A percentile compares a stretch with the other conserved stretches of the same genome.
Evolutionary conservation across 2,113 vertebrate genomes (phyloP).

Genomic region (Ammospiza caudacuta): DNA sequence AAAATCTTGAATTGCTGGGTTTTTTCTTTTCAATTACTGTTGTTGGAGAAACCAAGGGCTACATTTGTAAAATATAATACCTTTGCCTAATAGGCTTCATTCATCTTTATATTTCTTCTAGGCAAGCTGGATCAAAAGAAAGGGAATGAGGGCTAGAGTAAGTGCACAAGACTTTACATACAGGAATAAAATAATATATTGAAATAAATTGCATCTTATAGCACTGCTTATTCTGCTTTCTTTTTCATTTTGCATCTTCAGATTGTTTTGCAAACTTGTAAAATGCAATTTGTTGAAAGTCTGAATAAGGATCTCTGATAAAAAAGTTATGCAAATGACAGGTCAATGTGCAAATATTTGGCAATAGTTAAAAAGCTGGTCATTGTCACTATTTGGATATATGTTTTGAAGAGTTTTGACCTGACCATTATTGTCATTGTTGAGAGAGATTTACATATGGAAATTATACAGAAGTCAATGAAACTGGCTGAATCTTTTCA

Average conservation of each 20-base stretch:
- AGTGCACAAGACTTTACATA: neutral
- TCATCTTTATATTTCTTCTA: slow-evolving; percentile 46
- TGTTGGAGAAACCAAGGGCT: slow-evolving; percentile 46
- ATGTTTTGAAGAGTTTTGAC: neutral
- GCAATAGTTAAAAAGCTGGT: neutral
- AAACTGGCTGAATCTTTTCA: neutral
- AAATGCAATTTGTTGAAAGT: slow-evolving; percentile 4
- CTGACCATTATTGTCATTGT: neutral
- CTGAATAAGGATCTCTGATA: neutral
- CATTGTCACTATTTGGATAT: neutral
- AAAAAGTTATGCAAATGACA: neutral
- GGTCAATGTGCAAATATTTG: neutral
- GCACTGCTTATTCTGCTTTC: neutral
- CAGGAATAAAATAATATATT: slow-evolving; percentile 12
- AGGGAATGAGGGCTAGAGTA: neutral
- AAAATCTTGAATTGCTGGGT: neutral
- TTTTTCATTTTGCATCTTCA: neutral
- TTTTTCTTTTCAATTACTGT: neutral
- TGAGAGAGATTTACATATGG: neutral
- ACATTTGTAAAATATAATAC: slow-evolving; percentile 24
- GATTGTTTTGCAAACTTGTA: neutral
- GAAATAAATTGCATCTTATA: neutral
- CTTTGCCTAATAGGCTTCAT: slow-evolving; percentile 40
- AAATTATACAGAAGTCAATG: neutral
- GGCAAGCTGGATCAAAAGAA: slow-evolving; percentile 24